Evolutionary conservation across 2,113 vertebrate genomes (phyloP), one percentile per base, ranked within the genome.

Genomic region (Mastomys coucha): DNA sequence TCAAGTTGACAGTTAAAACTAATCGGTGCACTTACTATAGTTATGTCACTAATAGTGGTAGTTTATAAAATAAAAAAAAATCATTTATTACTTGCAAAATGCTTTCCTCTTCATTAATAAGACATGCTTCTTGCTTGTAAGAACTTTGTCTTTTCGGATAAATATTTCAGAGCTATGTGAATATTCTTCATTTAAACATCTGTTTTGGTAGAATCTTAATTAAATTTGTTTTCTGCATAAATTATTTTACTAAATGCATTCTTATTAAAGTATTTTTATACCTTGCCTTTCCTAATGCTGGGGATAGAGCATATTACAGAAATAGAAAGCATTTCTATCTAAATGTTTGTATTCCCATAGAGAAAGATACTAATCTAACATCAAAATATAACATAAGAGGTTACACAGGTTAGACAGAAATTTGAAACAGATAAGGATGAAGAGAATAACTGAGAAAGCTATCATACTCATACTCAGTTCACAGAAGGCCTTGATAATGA

Each of bases 151-250:
- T 0, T 93, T 88, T n/a, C 10, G 80, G 16, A 60, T 2, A 49
- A 58, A 31, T 86, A 49, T 73, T 81, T 81, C 39, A 69, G 19
- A 13, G 1, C 22, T 86, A 22, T 16, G 0, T 60, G 24, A 49
- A 42, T 87, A 73, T 69, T 94, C 94, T 82, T 91, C 69, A 42
- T 67, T 88, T 67, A 56, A 92, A 88, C 14, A 67, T 81, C 22
- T 91, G 20, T 95, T n/a, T 93, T 31, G 76, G 45, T 39, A 73
- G 67, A 89, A 70, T 19, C 22, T 76, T 60, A 85, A 60, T 80
- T 80, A 9, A 33, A 72, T 63, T 39, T 81, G 10, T 69, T 51
- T 69, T 51, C 22, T 7, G 3, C 11, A 87, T 76, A 26, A n/a
- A 76, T 91, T n/a, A 60, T 26, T 75, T 91, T 76, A 63, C 88